Conservation (phyloP, 2,888 invertebrate species). For the Nemapogon koenigi region DNA sequence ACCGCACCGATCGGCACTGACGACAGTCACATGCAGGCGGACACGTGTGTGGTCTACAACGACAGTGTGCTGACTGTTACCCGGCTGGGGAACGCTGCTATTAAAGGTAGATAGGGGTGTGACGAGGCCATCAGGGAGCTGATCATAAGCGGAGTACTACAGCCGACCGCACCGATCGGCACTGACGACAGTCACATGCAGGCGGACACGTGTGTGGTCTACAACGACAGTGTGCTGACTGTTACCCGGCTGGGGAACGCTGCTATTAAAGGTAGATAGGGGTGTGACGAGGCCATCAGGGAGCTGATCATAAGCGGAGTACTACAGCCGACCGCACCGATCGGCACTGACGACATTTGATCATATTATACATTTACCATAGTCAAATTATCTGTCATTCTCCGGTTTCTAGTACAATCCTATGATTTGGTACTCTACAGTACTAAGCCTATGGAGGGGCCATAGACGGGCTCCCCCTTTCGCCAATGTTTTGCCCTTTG, state of each 20-base stretch:
- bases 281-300: conserved; percentile 11
- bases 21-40: conserved; percentile 1
- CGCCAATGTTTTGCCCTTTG: too few relatives aligned
- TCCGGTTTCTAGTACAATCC: too few relatives aligned
- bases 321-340: not conserved
- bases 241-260: conserved; percentile 78
- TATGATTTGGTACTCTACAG: too few relatives aligned
- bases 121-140: conserved; percentile 30
- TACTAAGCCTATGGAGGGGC: too few relatives aligned
- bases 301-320: not conserved
- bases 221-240: conserved; percentile 47
- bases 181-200: not conserved
- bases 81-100: conserved; percentile 7
- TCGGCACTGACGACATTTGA: not conserved
- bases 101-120: conserved; percentile 18
- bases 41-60: not conserved
- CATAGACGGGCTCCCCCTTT: too few relatives aligned
- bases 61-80: not conserved
- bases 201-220: conserved; percentile 16
- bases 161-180: conserved; percentile 17
- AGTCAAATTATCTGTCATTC: too few relatives aligned
- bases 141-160: conserved; percentile 31
- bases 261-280: conserved; percentile 76
- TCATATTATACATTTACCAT: too few relatives aligned
- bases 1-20: not conserved